A percentile compares a stretch with the other conserved stretches of the same genome.
phyloP scores from a whole-genome alignment of 2,888 invertebrate species.

The Eupithecia vulgata region DNA sequence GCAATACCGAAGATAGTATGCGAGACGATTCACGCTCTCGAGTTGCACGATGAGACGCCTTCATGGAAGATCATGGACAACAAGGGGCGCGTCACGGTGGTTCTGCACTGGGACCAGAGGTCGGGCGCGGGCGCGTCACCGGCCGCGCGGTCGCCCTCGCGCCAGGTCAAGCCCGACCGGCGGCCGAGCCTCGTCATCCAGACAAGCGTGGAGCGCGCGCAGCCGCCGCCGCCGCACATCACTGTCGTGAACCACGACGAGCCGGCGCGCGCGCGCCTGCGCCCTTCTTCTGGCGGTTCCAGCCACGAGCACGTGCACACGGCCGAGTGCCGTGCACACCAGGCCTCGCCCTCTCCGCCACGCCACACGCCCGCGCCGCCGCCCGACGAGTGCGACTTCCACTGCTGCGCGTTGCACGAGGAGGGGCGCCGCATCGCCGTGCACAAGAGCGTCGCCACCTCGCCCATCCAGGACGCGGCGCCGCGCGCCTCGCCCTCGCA shows the following conservation, averaged over 20 bases:
- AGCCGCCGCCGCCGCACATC: constrained; percentile 91
- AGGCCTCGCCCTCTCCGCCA: constrained; percentile 81
- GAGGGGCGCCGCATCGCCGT: constrained; percentile 96
- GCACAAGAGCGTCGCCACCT: constrained; percentile 96
- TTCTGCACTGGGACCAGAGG: constrained; percentile 98
- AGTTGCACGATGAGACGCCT: constrained; percentile 97
- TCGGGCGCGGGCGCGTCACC: constrained; percentile 87
- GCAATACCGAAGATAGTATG: constrained; percentile 98
- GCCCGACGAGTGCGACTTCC: constrained; percentile 96
- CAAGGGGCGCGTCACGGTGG: constrained; percentile 98
- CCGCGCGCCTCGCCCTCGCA: constrained; percentile 87
- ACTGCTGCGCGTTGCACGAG: constrained; percentile 97
- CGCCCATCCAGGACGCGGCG: constrained; percentile 93
- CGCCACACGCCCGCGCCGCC: constrained; percentile 80
- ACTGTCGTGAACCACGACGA: constrained; percentile 97
- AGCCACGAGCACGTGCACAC: constrained; percentile 89
- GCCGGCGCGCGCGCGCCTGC: constrained; percentile 87
- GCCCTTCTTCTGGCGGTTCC: constrained; percentile 86
- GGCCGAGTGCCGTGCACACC: constrained; percentile 88
- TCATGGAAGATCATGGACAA: constrained; percentile 99
- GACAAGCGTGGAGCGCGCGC: constrained; percentile 89
- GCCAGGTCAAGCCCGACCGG: constrained; percentile 81
- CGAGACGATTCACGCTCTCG: constrained; percentile 97
- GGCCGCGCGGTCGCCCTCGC: constrained; percentile 82
- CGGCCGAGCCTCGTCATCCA: constrained; percentile 90